These are phyloP conservation scores for Ianthella basta DNA, from an alignment of 37 sponge, comb jelly and placozoan genomes.

Conservation along the genomic window DNA sequence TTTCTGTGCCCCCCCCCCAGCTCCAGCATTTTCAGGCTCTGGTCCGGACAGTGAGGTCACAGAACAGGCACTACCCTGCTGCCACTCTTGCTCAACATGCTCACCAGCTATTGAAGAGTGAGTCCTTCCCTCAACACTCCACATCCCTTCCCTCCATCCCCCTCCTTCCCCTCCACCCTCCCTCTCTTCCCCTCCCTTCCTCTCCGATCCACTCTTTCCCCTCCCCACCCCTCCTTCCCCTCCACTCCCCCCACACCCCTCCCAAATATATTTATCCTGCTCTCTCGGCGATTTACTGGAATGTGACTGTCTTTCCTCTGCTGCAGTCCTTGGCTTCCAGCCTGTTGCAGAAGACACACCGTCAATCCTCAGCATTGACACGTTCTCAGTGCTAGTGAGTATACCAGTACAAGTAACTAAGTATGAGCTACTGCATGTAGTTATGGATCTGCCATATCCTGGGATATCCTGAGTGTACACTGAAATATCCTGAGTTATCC, in stretches of 20 bases:
- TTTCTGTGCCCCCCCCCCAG: neutral
- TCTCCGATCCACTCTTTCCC: neutral
- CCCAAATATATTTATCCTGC: neutral
- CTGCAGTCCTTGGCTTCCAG: too few relatives aligned
- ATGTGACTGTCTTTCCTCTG: neutral
- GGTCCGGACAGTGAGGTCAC: neutral
- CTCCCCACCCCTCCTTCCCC: neutral
- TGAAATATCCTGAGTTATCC: too few relatives aligned
- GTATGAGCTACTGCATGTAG: neutral
- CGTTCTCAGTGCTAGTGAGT: constrained; percentile 57
- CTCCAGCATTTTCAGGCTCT: constrained; percentile 30
- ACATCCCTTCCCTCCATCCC: neutral
- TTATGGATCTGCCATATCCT: neutral
- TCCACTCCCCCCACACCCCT: neutral
- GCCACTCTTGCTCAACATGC: constrained; percentile 10
- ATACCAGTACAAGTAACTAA: neutral
- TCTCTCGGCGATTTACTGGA: neutral
- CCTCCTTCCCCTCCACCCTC: neutral
- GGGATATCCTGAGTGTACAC: neutral
- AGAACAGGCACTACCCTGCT: neutral
- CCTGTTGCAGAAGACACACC: constrained; percentile 3
- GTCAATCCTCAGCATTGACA: constrained; percentile 54
- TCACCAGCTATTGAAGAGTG: constrained; percentile 16
- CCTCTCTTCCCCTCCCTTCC: neutral
- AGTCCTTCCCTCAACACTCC: neutral